phyloP scores from a whole-genome alignment of 2,797 vertebrate species.

The Chromis chromis region DNA sequence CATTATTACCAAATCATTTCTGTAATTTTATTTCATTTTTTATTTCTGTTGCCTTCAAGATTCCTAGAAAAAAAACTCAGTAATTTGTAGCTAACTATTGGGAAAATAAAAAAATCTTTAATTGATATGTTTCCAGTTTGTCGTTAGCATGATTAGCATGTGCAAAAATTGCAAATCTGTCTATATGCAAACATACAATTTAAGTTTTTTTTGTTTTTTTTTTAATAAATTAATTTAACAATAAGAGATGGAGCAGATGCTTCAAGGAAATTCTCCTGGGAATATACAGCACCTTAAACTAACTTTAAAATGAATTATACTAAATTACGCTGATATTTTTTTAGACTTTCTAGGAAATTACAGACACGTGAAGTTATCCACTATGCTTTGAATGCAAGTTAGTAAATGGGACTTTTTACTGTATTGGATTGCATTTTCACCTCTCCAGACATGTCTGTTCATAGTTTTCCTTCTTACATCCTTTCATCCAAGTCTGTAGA shows the following conservation, averaged over 20 bases:
- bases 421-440: slow-evolving; percentile 3
- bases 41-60: background rate
- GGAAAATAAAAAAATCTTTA: background rate
- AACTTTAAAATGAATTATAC: too few species aligned
- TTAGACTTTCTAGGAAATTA: background rate
- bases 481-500: background rate
- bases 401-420: background rate
- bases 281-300: background rate
- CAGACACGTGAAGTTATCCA: background rate
- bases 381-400: background rate
- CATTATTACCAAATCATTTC: background rate
- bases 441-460: background rate
- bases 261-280: too few species aligned
- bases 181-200: too few species aligned
- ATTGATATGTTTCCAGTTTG: background rate
- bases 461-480: background rate
- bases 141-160: too few species aligned
- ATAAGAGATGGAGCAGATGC: too few species aligned
- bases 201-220: too few species aligned
- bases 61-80: background rate
- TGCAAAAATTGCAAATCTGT: too few species aligned
- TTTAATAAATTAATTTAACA: too few species aligned
- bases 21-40: background rate
- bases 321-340: too few species aligned
- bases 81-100: background rate